Conservation (phyloP, 2,797 vertebrate species). For the Syngnathus acus region DNA sequence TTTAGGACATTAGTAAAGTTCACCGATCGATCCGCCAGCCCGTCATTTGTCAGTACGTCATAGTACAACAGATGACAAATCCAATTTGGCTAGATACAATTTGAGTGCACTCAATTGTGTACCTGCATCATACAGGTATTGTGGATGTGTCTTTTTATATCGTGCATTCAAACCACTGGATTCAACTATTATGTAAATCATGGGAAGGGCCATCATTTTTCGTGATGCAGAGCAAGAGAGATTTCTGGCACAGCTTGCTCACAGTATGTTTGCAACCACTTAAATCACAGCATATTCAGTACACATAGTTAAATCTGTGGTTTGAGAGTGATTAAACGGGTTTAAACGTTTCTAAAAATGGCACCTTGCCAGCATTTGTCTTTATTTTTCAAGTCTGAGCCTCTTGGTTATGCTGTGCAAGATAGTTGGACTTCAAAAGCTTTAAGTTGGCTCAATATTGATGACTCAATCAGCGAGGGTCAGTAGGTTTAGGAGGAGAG, state of each 20-base stretch:
- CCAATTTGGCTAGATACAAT: no score
- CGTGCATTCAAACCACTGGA: no score
- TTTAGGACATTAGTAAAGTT: no score
- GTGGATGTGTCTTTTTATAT: no score
- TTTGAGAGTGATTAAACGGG: slow-evolving; percentile 4
- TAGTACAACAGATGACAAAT: no score
- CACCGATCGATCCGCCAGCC: no score
- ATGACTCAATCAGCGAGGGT: slow-evolving; percentile 66
- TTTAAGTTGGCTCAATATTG: slow-evolving; percentile 47
- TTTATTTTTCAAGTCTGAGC: slow-evolving; percentile 61
- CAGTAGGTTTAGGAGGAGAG: slow-evolving; percentile 50
- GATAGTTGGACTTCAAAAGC: slow-evolving; percentile 38
- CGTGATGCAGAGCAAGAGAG: slow-evolving; percentile 5
- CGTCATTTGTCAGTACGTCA: no score
- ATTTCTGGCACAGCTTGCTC: slow-evolving; percentile 31
- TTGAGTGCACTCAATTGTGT: no score
- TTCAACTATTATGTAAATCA: no score
- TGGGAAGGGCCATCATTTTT: background rate
- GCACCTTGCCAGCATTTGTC: slow-evolving; percentile 54
- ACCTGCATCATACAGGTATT: no score
- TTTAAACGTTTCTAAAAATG: slow-evolving; percentile 36
- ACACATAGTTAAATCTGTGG: slow-evolving; percentile 32
- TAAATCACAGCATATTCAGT: slow-evolving; percentile 31
- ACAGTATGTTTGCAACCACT: slow-evolving; percentile 52
- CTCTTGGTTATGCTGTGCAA: slow-evolving; percentile 35